Evolutionary conservation across 1,140 invertebrate genomes (phyloP).

Genomic region (Caenorhabditis tropicalis): DNA sequence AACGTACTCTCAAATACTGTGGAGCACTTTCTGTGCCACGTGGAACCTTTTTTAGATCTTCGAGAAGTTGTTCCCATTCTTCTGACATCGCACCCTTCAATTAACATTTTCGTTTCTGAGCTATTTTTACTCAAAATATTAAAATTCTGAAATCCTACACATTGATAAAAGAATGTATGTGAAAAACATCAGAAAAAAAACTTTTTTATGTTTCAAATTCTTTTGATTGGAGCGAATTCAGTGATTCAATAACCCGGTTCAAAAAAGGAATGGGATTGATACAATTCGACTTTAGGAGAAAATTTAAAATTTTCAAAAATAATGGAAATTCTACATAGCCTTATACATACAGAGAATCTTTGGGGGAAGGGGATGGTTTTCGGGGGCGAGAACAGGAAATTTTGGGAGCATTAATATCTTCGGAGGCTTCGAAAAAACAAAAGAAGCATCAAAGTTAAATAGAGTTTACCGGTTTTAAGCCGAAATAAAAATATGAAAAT

Average conservation of each 20-base stretch:
- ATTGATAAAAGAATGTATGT: background rate
- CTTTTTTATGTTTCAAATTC: background rate
- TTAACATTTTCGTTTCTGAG: too few species aligned
- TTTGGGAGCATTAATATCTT: background rate
- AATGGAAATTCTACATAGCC: background rate
- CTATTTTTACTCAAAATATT: background rate
- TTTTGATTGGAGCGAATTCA: background rate
- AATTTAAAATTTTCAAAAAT: background rate
- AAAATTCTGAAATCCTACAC: background rate
- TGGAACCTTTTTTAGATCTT: background rate
- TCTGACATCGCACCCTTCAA: too few species aligned
- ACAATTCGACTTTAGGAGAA: conserved; percentile 1
- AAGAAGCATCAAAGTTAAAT: background rate
- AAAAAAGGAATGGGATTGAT: conserved; percentile 26
- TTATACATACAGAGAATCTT: conserved; percentile 39
- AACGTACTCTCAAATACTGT: background rate
- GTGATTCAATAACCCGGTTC: conserved; percentile 25
- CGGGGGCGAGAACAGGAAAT: too few species aligned
- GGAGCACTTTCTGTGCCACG: background rate
- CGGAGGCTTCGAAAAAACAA: background rate
- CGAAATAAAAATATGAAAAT: conserved; percentile 33
- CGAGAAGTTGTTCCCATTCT: background rate
- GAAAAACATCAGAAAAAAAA: background rate
- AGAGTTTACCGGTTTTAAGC: conserved; percentile 18
- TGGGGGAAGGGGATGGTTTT: background rate